Base-by-base conservation (phyloP, 2,797 vertebrate species). In the Lates japonicus region DNA sequence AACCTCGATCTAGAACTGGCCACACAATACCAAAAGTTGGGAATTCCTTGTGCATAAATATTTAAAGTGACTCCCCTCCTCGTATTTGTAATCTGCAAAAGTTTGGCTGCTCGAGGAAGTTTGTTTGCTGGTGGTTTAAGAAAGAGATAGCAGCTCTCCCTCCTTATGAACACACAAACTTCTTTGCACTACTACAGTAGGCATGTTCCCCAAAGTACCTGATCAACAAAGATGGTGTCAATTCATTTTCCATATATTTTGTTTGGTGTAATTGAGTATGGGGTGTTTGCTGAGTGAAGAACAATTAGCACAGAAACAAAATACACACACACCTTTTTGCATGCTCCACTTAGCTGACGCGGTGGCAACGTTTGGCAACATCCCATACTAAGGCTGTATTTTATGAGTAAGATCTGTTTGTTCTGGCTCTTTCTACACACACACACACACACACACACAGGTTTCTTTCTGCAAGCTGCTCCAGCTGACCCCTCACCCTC, bases 231-330 rank as follows among this genome's bases (percentile, higher is more conserved):
- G 80, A 91, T 73, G 80, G 71, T 59, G 86, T 87, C 13, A 55
- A 65, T 90, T 90, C 60, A 84, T 85, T 86, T 85, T 57, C 66
- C 19, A n/a, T n/a, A n/a, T n/a, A n/a, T 71, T 88, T 90, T 93
- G 87, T 92, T 93, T 92, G 70, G 60, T 74, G 75, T 92, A 94
- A 93, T 95, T 92, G n/a, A 90, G 80, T 76, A 74, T 54, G 81
- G 91, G 93, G 86, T 92, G 83, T n/a, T 88, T 83, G 77, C 76
- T 76, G 87, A n/a, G 64, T 82, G 79, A 83, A 44, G 74, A 84
- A 74, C 84, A 64, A 69, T 74, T 70, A 35, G 74, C 49, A 9
- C 44, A 44, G 67, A 77, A 78, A 74, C 71, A n/a, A n/a, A n/a
- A n/a, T n/a, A n/a, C n/a, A n/a, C n/a, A n/a, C n/a, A n/a, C n/a